Percentiles rank a stretch among this genome's conserved stretches.
phyloP scores from a whole-genome alignment of 2,888 invertebrate species.

The Diachrysia chrysitis region DNA sequence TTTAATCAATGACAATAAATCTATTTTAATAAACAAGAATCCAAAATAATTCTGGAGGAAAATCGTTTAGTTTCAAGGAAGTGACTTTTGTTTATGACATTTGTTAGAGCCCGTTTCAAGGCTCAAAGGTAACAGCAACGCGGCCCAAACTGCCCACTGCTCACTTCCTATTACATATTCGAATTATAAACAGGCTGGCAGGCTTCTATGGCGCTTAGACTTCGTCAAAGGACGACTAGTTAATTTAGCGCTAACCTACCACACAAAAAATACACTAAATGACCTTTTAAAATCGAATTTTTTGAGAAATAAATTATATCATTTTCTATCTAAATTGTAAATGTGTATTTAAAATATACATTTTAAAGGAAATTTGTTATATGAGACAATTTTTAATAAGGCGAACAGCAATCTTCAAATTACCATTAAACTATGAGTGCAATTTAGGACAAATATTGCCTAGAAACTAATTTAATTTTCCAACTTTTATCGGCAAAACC shows the following conservation, averaged over 20 bases:
- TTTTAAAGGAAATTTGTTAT: no score
- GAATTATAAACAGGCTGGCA: constrained; percentile 25
- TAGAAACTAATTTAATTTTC: no score
- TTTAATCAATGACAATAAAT: neutral
- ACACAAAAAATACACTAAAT: constrained; percentile 42
- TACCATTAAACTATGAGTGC: no score
- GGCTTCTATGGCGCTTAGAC: constrained; percentile 26
- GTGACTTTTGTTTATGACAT: constrained; percentile 44
- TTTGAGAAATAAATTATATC: neutral
- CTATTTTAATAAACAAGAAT: neutral
- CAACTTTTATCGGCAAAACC: no score
- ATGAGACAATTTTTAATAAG: no score
- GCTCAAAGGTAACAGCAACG: constrained; percentile 34
- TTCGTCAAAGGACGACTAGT: constrained; percentile 63
- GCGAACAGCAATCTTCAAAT: neutral
- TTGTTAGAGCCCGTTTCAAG: constrained; percentile 39
- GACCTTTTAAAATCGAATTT: constrained; percentile 56
- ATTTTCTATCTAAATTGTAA: no score
- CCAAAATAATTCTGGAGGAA: constrained; percentile 23
- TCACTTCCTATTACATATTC: constrained; percentile 50
- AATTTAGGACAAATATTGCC: no score
- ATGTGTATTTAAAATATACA: no score
- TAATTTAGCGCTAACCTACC: constrained; percentile 56
- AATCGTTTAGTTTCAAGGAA: constrained; percentile 38
- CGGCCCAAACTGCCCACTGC: constrained; percentile 2